Base-by-base conservation (phyloP, 2,888 invertebrate species). In the Drosophila eohydei region DNA sequence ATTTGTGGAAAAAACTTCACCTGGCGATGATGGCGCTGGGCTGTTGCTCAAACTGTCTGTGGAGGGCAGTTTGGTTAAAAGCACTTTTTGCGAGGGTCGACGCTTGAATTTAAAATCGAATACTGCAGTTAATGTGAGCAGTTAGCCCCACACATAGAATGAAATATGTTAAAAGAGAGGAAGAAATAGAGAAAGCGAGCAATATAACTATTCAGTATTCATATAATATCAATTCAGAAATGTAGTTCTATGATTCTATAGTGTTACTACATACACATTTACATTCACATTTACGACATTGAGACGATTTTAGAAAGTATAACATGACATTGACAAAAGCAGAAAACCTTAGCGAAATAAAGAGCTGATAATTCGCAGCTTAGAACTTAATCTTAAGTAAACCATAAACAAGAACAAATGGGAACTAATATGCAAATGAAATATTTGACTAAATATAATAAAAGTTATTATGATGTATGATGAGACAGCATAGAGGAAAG, bases 1-100 rank as follows among this genome's bases (percentile, higher is more conserved):
- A 77, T 55, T 72, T 71, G 8, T 55, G 69, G 59, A 64, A 66
- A 63, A 41, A 78, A 81, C 83, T 88, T 93, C 93, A 94, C 94
- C 94, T 93, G 94, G 94, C 86, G 94, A 94, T 89, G 94, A 93
- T 87, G 94, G 94, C 85, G 93, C 94, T 89, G 94, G 94, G 90
- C 94, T 94, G 92, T 94, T 94, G 92, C 93, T 94, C 87, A 94
- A 92, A 81, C 94, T 94, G 91, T 95, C 94, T 81, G 93, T 94
- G 72, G 94, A 94, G 80, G 94, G 94, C 85, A 94, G 93, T 93
- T 94, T 94, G 81, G 94, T 94, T 86, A 94, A 92, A 73, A 94
- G 91, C 81, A 93, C 93, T 91, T 93, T 93, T 77, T 93, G 92
- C 83, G 93, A 93, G 89, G 93, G 92, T 91, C 93, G 92, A 83